These are phyloP conservation scores for Arenaria interpres DNA, from an alignment of 2,113 vertebrate genomes.

Conservation along the genomic window DNA sequence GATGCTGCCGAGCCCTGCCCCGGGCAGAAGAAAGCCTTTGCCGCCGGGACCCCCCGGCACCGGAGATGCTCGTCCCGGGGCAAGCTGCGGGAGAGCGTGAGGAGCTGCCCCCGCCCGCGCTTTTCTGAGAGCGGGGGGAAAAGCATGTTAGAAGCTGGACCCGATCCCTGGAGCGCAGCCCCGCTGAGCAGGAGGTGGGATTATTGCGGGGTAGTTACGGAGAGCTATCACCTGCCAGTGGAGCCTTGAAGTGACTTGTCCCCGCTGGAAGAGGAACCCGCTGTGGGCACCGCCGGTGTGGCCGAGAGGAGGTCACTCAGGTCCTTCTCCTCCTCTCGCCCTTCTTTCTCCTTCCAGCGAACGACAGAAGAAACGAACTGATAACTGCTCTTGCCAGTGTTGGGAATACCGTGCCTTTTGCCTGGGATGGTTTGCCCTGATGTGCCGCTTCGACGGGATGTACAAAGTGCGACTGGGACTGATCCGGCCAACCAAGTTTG, in stretches of 20 bases:
- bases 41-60: background rate
- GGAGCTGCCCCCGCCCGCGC: background rate
- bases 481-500: constrained; percentile 18
- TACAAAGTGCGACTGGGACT: constrained; percentile 45
- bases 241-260: background rate
- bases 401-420: constrained; percentile 67
- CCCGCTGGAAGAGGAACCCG: background rate
- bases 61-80: constrained; percentile 32
- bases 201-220: constrained; percentile 14
- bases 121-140: background rate
- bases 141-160: background rate
- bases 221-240: background rate
- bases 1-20: constrained; percentile 51
- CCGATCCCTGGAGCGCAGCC: background rate
- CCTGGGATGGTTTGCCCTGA: constrained; percentile 13
- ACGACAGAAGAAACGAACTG: background rate
- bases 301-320: background rate
- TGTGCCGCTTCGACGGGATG: constrained; percentile 36
- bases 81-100: constrained; percentile 21
- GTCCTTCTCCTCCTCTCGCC: background rate
- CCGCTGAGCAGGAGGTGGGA: constrained; percentile 42
- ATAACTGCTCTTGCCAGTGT: background rate
- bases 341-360: background rate
- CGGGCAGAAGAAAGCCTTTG: constrained; percentile 40
- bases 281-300: background rate